A percentile compares a stretch with the other conserved stretches of the same genome.
phyloP scores from a whole-genome alignment of 1,140 invertebrate genomes.

The Halictus rubicundus region DNA sequence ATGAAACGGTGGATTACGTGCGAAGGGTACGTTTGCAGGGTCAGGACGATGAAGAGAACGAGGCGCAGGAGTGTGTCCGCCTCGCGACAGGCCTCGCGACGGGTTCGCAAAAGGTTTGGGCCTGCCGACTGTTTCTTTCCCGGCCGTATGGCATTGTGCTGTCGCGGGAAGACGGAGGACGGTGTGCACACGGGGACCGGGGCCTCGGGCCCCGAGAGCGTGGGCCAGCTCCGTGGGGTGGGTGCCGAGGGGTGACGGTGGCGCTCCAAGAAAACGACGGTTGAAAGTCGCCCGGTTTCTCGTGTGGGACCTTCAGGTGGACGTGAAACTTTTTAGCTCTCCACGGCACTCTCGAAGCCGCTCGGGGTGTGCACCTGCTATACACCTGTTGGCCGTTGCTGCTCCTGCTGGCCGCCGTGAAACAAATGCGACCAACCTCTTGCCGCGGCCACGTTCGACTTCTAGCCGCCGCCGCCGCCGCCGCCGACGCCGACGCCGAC shows the following conservation, averaged over 20 bases:
- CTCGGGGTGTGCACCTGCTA: conserved; percentile 73
- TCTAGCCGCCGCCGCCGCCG: conserved; percentile 52
- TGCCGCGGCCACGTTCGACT: conserved; percentile 24
- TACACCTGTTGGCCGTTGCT: conserved; percentile 74
- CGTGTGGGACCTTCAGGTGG: conserved; percentile 74
- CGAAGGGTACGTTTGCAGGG: no score
- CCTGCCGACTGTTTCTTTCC: conserved; percentile 1
- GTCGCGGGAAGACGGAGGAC: conserved; percentile 19
- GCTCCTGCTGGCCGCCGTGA: conserved; percentile 53
- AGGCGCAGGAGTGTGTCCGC: not conserved
- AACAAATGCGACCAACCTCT: conserved; percentile 46
- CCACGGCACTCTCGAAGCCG: conserved; percentile 53
- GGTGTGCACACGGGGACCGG: not conserved
- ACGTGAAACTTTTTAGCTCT: conserved; percentile 72
- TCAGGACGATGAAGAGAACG: no score
- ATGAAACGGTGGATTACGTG: no score
- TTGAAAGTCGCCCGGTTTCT: conserved; percentile 66
- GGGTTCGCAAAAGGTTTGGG: not conserved
- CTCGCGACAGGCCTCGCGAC: not conserved
- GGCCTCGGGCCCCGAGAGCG: not conserved
- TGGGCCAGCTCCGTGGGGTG: conserved; percentile 44
- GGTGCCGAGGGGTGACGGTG: conserved; percentile 45
- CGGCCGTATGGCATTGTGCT: conserved; percentile 35
- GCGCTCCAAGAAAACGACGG: conserved; percentile 65
- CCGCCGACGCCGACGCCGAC: no score